phyloP scores from a whole-genome alignment of 2,888 invertebrate species.

The Carabus problematicus region DNA sequence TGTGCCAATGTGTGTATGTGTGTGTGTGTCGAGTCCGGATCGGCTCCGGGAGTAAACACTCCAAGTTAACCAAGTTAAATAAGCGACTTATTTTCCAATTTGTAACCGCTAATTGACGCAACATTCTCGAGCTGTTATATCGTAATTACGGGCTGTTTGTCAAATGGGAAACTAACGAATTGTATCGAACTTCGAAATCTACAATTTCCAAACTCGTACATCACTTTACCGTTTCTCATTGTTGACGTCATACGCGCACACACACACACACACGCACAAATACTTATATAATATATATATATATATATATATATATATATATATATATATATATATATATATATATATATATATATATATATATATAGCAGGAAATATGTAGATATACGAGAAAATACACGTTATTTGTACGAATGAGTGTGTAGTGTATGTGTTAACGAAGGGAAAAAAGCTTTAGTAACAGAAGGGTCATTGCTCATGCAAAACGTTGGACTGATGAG shows the following conservation, averaged over 20 bases:
- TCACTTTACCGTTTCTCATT: background rate
- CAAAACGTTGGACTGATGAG: slow-evolving; percentile 36
- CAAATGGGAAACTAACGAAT: slow-evolving; percentile 39
- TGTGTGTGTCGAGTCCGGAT: too few relatives aligned
- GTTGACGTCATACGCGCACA: background rate
- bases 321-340: too few relatives aligned
- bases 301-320: too few relatives aligned
- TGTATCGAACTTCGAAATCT: slow-evolving; percentile 34
- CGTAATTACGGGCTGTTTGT: slow-evolving; percentile 41
- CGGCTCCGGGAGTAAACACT: slow-evolving; percentile 32
- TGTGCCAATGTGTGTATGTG: too few relatives aligned
- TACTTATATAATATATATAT: too few relatives aligned
- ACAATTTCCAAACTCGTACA: slow-evolving; percentile 3
- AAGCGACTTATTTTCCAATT: slow-evolving; percentile 42
- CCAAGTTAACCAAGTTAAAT: slow-evolving; percentile 40
- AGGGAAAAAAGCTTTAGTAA: slow-evolving; percentile 29
- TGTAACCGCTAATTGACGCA: slow-evolving; percentile 39
- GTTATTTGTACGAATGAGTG: too few relatives aligned
- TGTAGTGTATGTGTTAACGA: background rate
- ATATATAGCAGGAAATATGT: too few relatives aligned
- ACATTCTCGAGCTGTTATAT: slow-evolving; percentile 35
- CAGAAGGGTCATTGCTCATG: slow-evolving; percentile 35
- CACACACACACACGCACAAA: background rate
- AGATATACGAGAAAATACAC: too few relatives aligned
- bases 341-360: too few relatives aligned